Base-by-base conservation (phyloP, 1,140 invertebrate genomes). In the Calycopis cecrops region DNA sequence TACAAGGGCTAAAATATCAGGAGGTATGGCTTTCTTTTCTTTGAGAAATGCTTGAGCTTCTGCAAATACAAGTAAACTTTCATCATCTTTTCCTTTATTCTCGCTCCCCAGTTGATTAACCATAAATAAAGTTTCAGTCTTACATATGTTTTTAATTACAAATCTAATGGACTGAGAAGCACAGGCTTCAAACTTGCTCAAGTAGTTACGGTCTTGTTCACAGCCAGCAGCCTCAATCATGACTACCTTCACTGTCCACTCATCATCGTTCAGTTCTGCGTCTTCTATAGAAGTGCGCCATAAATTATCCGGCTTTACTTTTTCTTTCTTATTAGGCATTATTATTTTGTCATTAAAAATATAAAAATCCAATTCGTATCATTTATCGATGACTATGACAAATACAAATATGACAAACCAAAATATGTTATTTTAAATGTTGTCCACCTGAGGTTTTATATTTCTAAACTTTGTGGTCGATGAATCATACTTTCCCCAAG, bases 111-210 rank as follows among this genome's bases (percentile, higher is more conserved):
- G 64, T 55, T 86, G 84, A 55, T 88, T 87, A 10, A 86, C 64
- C 86, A 88, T 88, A 48, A 81, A 86, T 50, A 81, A 79, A 14
- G 85, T 87, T 71, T 88, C 85, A 11, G 78, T 81, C 66, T 81
- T 85, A 44, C 79, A 77, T 35, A 88, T 87, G 63, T 83, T 85
- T 63, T 88, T 87, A n/a, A 88, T 76, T 0, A 87, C 85, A 76
- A 85, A 84, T 60, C 87, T 62, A 60, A 72, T 75, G 59, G 85
- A 84, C 61, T 81, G 69, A 1, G 73, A 69, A 3, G 82, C 78
- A 56, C 73, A 78, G n/a, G 50, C 64, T 65, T 86, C 82, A 56
- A 88, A 88, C 52, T 81, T 86, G 47, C 75, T 79, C 35, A 88
- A 66, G 63, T 87, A 87, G 10, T 75, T 71, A 14, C 71, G 65